Evolutionary conservation across 2,797 vertebrate genomes (phyloP), one percentile per base, ranked within the genome.

Genomic region (Pygocentrus nattereri): DNA sequence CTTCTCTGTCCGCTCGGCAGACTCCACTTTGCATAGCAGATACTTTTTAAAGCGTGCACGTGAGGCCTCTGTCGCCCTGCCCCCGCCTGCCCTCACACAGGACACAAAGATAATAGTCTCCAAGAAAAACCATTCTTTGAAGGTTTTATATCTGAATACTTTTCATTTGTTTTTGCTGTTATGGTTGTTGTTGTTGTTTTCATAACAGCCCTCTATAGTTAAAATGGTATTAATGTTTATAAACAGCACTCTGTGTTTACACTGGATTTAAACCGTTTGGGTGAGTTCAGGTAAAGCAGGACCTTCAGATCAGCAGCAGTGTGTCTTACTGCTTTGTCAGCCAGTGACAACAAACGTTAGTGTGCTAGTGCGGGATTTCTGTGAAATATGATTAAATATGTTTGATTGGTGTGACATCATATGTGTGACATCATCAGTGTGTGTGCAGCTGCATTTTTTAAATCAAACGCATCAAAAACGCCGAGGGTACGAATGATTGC

Each of bases 1-100:
- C 71, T 70, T 61, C 90, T 88, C 87, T 92, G 93, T 93, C 89
- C 91, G 88, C 91, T 94, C 92, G 81, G 90, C 92, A 92, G 93
- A 94, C 90, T 90, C 89, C 72, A 75, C 72, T 85, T 87, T 78
- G 81, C 73, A 89, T 54, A 80, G 23, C 30, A 59, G 52, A 74
- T 73, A 59, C 54, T 74, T 70, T 82, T 73, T 61, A 59, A 59
- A 83, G 74, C 61, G 34, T 61, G 68, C 85, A 85, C 82, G 84
- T 59, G 85, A 85, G 79, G 62, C 56, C 61, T 10, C n/a, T 69
- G 64, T 69, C 61, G 27, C 41, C 59, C 54, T 74, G 76, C 54
- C 44, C 70, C 68, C 68, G 2, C 27, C 23, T 41, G 21, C 68
- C n/a, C 68, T 11, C 8, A 41, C 38, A 67, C 64, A 41, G 34